A percentile compares a stretch with the other conserved stretches of the same genome.
Evolutionary conservation across 2,888 invertebrate genomes (phyloP).

Genomic region (Marronus borbonicus): DNA sequence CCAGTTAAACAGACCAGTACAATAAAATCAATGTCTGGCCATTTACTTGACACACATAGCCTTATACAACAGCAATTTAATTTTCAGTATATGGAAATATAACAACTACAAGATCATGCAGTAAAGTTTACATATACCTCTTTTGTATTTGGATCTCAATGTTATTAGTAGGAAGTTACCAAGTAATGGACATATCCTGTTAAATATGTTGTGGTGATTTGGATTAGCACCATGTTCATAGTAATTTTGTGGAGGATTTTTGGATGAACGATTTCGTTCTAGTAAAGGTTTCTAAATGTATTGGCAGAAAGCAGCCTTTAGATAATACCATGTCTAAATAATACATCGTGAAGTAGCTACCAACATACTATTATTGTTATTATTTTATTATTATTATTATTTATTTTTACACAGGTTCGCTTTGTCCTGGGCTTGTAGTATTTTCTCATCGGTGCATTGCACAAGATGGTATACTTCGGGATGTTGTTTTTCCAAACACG

Average conservation of each 20-base stretch:
- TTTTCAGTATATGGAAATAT: slow-evolving; percentile 30
- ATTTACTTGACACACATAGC: slow-evolving; percentile 38
- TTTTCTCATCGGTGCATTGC: no score
- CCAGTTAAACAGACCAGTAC: slow-evolving; percentile 1
- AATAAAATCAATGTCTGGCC: slow-evolving; percentile 34
- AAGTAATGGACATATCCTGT: not conserved
- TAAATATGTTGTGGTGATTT: not conserved
- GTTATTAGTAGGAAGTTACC: not conserved
- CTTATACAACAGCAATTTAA: slow-evolving; percentile 33
- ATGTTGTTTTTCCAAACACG: no score
- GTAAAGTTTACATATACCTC: not conserved
- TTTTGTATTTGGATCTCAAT: not conserved
- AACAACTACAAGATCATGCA: slow-evolving; percentile 1
- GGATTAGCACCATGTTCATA: no score
- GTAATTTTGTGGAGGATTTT: not conserved
- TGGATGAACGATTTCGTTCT: not conserved
- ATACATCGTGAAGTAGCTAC: no score
- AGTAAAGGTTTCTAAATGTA: not conserved
- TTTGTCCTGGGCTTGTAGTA: no score
- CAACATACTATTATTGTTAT: no score
- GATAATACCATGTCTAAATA: no score
- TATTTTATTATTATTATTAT: no score
- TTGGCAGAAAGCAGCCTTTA: no score
- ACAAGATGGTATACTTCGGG: no score
- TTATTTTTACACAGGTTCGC: no score